Evolutionary conservation across 2,797 vertebrate genomes (phyloP).

Genomic region (Podarcis lilfordi): DNA sequence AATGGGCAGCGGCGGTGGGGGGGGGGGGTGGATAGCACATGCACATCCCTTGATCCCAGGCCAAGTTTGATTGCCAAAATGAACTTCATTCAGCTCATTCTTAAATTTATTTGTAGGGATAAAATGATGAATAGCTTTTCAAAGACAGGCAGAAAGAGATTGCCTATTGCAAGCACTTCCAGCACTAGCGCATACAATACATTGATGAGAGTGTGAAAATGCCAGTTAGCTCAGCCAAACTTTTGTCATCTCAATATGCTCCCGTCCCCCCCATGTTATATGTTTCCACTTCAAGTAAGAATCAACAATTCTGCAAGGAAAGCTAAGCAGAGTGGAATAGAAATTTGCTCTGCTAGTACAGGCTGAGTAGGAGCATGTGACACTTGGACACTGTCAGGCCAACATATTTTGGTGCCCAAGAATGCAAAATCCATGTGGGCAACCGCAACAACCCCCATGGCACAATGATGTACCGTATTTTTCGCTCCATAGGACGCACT

Average conservation of each 20-base stretch:
- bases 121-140: background rate
- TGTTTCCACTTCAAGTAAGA: slow-evolving; percentile 28
- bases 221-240: slow-evolving; percentile 41
- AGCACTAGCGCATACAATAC: slow-evolving; percentile 33
- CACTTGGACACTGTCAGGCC: background rate
- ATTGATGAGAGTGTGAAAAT: slow-evolving; percentile 27
- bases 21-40: background rate
- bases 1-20: background rate
- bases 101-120: slow-evolving; percentile 35
- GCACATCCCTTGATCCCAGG: slow-evolving; percentile 37
- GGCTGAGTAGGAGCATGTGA: background rate
- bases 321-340: slow-evolving; percentile 24
- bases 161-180: slow-evolving; percentile 35
- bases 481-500: too few species aligned
- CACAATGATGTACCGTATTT: background rate
- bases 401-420: background rate
- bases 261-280: background rate
- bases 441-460: background rate
- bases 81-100: slow-evolving; percentile 14
- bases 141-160: slow-evolving; percentile 24
- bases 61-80: slow-evolving; percentile 26
- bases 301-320: slow-evolving; percentile 35
- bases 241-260: slow-evolving; percentile 32
- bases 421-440: background rate
- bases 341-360: background rate